Evolutionary conservation across 2,113 vertebrate genomes (phyloP).

Genomic region (Pampusana beccarii): DNA sequence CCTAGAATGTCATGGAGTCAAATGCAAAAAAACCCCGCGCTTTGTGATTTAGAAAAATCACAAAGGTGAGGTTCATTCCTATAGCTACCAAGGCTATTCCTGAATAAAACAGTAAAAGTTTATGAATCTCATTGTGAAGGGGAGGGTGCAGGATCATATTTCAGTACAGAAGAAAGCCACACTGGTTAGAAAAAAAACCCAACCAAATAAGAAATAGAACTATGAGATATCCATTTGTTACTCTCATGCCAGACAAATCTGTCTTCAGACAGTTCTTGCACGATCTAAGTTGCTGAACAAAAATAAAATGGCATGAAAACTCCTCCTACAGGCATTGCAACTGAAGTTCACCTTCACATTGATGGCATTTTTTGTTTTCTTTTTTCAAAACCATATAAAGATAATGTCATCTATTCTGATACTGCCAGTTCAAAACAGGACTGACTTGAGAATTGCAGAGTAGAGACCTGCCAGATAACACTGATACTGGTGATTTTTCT

Average conservation of each 20-base stretch:
- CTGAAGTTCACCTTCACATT: constrained; percentile 67
- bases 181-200: not conserved
- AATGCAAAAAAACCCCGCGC: not conserved
- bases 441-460: constrained; percentile 51
- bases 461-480: constrained; percentile 60
- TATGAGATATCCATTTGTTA: constrained; percentile 39
- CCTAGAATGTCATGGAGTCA: not conserved
- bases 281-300: constrained; percentile 51
- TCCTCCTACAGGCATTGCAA: constrained; percentile 40
- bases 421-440: constrained; percentile 58
- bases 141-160: not conserved
- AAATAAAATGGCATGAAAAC: constrained; percentile 64
- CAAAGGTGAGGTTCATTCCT: not conserved
- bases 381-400: constrained; percentile 58
- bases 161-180: not conserved
- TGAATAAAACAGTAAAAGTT: not conserved
- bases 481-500: constrained; percentile 37
- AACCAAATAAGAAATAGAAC: not conserved
- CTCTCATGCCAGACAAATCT: not conserved
- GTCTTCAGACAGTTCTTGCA: constrained; percentile 21
- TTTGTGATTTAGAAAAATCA: not conserved
- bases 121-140: not conserved
- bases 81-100: not conserved
- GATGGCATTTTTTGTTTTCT: constrained; percentile 44
- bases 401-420: constrained; percentile 62